These are phyloP conservation scores for Tragopan temminckii DNA, from an alignment of 2,797 vertebrate species.

Conservation along the genomic window DNA sequence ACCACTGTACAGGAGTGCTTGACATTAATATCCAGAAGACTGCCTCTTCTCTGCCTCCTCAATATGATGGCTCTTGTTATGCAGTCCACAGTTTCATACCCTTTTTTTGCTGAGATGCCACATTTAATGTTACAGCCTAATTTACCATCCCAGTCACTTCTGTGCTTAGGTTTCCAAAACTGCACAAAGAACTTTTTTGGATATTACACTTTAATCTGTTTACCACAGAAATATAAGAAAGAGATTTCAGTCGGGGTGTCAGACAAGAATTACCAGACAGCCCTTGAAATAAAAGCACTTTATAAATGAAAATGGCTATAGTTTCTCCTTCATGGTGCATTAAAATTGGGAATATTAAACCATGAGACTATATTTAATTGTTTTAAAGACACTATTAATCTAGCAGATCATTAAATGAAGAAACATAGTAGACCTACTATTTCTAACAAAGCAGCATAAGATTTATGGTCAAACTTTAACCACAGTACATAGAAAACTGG, in stretches of 20 bases:
- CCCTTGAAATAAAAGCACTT: not conserved
- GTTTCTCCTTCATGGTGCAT: not conserved
- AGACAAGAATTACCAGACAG: not conserved
- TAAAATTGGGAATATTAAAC: slow-evolving; percentile 23
- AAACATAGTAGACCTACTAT: slow-evolving; percentile 1
- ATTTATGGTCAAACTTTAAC: slow-evolving; percentile 41
- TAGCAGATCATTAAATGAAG: slow-evolving; percentile 23
- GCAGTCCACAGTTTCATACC: not conserved
- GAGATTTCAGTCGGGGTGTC: not conserved
- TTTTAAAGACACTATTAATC: slow-evolving; percentile 46
- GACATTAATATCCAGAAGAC: not conserved
- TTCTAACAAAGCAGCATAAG: slow-evolving; percentile 12
- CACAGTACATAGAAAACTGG: not conserved
- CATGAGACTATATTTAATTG: slow-evolving; percentile 8
- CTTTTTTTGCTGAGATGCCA: not conserved
- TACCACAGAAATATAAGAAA: not conserved
- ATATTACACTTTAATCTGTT: not conserved
- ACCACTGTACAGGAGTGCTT: accelerated
- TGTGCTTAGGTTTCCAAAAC: not conserved
- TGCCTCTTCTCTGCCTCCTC: not conserved
- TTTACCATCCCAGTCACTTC: not conserved
- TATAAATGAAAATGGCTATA: not conserved
- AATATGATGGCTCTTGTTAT: accelerated
- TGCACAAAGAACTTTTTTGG: not conserved
- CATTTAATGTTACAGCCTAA: accelerated